Conservation (phyloP, 2,113 vertebrate species). For the Hypocryptadius cinnamomeus region DNA sequence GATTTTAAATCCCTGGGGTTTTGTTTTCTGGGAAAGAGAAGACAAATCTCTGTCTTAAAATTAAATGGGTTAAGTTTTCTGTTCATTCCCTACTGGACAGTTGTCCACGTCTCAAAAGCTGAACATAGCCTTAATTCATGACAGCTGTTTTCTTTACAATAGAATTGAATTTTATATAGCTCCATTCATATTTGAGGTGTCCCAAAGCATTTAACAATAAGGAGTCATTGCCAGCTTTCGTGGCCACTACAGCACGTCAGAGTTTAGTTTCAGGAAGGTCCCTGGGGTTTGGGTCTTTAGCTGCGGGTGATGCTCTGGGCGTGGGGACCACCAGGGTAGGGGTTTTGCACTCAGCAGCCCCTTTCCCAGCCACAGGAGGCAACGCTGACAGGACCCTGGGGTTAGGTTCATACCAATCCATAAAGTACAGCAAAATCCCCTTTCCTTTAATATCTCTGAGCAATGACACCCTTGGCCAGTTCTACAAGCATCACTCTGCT, state of each 20-base stretch:
- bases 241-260: not conserved
- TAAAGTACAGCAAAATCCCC: not conserved
- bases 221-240: not conserved
- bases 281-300: not conserved
- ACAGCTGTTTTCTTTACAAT: slow-evolving; percentile 60
- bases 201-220: slow-evolving; percentile 37
- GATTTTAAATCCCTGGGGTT: slow-evolving; percentile 50
- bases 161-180: slow-evolving; percentile 3
- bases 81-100: slow-evolving; percentile 34
- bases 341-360: not conserved
- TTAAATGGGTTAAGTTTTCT: slow-evolving; percentile 43
- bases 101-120: slow-evolving; percentile 27
- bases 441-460: not conserved
- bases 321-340: not conserved
- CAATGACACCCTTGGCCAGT: not conserved
- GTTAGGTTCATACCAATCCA: not conserved
- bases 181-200: slow-evolving; percentile 43
- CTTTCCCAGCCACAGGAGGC: not conserved
- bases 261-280: not conserved
- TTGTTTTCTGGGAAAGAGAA: slow-evolving; percentile 51
- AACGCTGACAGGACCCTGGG: not conserved
- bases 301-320: not conserved
- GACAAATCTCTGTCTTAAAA: slow-evolving; percentile 14
- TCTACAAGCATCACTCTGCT: not conserved
- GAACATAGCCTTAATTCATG: not conserved